A percentile compares a stretch with the other conserved stretches of the same genome.
Evolutionary conservation across 2,888 invertebrate genomes (phyloP).

Genomic region (Eilema griseolum): DNA sequence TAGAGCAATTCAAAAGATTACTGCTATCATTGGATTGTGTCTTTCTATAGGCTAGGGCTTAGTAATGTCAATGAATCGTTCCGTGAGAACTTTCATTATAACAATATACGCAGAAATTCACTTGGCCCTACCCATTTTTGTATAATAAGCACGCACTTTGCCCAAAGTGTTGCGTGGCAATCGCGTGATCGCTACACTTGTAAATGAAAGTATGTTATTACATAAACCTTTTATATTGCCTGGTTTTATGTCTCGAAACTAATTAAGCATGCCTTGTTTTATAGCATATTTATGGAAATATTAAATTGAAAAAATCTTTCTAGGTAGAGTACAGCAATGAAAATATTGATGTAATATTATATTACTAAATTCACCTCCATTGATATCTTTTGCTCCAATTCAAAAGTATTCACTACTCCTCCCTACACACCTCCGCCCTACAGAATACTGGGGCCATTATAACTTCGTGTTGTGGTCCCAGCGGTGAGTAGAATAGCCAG

Average conservation of each 20-base stretch:
- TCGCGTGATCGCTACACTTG: conserved; percentile 59
- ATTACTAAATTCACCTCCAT: too few species aligned
- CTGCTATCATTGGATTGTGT: conserved; percentile 17
- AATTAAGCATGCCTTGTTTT: conserved; percentile 48
- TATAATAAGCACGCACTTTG: conserved; percentile 69
- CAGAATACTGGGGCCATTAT: too few species aligned
- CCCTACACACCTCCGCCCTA: too few species aligned
- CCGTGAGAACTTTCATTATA: conserved; percentile 78
- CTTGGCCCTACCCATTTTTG: conserved; percentile 66
- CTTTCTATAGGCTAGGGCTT: conserved; percentile 35
- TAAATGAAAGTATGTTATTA: conserved; percentile 63
- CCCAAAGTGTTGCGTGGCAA: conserved; percentile 56
- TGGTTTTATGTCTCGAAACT: conserved; percentile 43
- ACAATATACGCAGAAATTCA: conserved; percentile 72
- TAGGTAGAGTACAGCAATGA: background rate
- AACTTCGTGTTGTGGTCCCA: too few species aligned
- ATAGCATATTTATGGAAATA: conserved; percentile 20
- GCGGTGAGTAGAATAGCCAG: too few species aligned
- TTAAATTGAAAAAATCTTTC: conserved; percentile 12
- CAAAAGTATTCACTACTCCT: too few species aligned
- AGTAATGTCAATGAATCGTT: conserved; percentile 47
- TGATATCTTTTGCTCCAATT: too few species aligned
- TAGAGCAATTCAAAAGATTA: conserved; percentile 46
- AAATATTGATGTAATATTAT: too few species aligned
- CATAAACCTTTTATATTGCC: conserved; percentile 51